Conservation (phyloP, 2,113 vertebrate species). For the Gracilinanus agilis region DNA sequence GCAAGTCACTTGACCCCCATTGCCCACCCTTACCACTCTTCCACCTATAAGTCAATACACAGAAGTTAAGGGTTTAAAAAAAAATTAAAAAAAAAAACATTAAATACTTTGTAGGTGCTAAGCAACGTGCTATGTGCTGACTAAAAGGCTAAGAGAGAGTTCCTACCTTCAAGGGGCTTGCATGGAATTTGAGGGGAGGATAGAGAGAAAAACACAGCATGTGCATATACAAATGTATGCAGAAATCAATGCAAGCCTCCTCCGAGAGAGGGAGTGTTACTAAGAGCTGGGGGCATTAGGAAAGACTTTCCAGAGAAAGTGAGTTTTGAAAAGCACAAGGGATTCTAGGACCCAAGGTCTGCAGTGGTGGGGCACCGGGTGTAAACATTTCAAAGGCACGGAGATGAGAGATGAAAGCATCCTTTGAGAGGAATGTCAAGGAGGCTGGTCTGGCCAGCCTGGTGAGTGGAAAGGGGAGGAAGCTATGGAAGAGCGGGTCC, state of each 20-base stretch:
- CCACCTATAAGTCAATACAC: too few relatives aligned
- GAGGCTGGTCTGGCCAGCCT: not conserved
- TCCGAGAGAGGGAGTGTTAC: not conserved
- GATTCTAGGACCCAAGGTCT: not conserved
- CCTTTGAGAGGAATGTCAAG: not conserved
- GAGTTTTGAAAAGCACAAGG: not conserved
- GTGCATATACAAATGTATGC: too few relatives aligned
- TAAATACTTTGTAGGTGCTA: not conserved
- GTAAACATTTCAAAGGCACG: not conserved
- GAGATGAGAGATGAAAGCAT: not conserved
- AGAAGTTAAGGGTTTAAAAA: too few relatives aligned
- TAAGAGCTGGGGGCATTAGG: not conserved
- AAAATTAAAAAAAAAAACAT: too few relatives aligned
- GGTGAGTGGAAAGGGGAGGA: not conserved
- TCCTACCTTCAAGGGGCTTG: not conserved
- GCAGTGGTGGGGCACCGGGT: not conserved
- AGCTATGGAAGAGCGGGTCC: not conserved
- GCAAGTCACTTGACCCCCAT: too few relatives aligned
- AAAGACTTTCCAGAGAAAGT: not conserved
- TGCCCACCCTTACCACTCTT: too few relatives aligned
- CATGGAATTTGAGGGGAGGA: not conserved
- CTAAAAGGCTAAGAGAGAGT: slow-evolving; percentile 5
- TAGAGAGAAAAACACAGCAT: not conserved
- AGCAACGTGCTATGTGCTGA: not conserved
- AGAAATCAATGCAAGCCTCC: not conserved